Evolutionary conservation across 1,140 invertebrate species (phyloP).

Genomic region (Aphelenchoides besseyi): DNA sequence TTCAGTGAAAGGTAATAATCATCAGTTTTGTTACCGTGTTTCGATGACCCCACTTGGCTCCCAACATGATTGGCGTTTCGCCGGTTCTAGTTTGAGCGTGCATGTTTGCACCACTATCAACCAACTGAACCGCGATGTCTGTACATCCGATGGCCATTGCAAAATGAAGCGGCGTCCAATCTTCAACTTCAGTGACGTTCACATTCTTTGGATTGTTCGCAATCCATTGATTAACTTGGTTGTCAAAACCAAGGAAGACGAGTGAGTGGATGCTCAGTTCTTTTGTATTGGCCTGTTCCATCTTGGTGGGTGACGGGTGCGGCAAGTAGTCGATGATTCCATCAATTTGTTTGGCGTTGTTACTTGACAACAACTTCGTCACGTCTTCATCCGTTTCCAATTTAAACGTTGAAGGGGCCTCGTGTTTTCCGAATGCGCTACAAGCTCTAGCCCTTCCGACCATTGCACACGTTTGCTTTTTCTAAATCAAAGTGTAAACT

Average conservation of each 20-base stretch:
- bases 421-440: no score
- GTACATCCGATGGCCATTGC: not conserved
- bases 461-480: no score
- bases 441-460: no score
- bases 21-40: not conserved
- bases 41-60: not conserved
- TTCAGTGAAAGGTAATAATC: no score
- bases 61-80: not conserved
- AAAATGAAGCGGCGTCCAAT: not conserved
- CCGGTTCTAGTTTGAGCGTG: not conserved
- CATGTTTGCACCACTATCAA: not conserved
- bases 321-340: not conserved
- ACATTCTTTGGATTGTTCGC: not conserved
- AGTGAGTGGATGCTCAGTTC: not conserved
- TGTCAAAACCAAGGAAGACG: not conserved
- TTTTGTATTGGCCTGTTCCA: not conserved
- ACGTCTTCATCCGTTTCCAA: no score
- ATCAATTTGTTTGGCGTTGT: not conserved
- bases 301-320: not conserved
- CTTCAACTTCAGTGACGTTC: not conserved
- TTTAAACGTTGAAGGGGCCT: no score
- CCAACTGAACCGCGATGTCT: not conserved
- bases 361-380: no score
- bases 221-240: not conserved
- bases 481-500: no score